These are phyloP conservation scores for Pseudomugil tenellus DNA, from an alignment of 2,797 vertebrate species.

Conservation along the genomic window DNA sequence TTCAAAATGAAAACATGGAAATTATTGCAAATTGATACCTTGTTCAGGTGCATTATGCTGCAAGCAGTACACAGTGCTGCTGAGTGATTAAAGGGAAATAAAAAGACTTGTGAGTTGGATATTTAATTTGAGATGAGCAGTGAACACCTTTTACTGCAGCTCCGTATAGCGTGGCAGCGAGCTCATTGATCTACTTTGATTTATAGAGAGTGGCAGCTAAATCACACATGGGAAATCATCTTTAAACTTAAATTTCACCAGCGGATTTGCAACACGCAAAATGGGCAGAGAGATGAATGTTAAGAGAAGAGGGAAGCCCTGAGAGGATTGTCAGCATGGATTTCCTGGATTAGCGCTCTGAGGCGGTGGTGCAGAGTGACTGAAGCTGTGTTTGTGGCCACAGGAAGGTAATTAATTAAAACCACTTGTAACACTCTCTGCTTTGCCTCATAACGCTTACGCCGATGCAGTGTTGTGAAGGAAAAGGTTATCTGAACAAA, in stretches of 20 bases:
- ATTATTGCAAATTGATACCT: constrained; percentile 39
- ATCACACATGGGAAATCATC: constrained; percentile 56
- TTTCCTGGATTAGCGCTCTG: constrained; percentile 71
- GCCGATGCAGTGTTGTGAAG: constrained; percentile 37
- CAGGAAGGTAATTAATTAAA: constrained; percentile 79
- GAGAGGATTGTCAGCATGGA: constrained; percentile 65
- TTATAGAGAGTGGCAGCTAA: constrained; percentile 9
- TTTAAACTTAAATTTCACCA: constrained; percentile 51
- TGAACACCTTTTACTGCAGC: constrained; percentile 29
- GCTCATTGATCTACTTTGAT: constrained; percentile 39
- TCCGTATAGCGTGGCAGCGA: background rate
- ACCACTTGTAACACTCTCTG: constrained; percentile 62
- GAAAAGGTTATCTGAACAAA: constrained; percentile 55
- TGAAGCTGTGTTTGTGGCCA: constrained; percentile 63
- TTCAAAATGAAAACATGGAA: constrained; percentile 28
- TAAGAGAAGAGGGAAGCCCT: constrained; percentile 55
- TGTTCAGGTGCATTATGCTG: constrained; percentile 32
- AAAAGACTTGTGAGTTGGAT: constrained; percentile 6
- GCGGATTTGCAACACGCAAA: constrained; percentile 37
- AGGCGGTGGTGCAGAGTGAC: constrained; percentile 54
- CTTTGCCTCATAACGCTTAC: constrained; percentile 50
- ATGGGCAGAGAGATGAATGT: constrained; percentile 21
- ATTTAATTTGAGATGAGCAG: constrained; percentile 25
- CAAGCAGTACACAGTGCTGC: constrained; percentile 17
- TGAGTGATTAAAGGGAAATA: constrained; percentile 37